phyloP scores from a whole-genome alignment of 2,797 vertebrate species.

The Lateolabrax maculatus region DNA sequence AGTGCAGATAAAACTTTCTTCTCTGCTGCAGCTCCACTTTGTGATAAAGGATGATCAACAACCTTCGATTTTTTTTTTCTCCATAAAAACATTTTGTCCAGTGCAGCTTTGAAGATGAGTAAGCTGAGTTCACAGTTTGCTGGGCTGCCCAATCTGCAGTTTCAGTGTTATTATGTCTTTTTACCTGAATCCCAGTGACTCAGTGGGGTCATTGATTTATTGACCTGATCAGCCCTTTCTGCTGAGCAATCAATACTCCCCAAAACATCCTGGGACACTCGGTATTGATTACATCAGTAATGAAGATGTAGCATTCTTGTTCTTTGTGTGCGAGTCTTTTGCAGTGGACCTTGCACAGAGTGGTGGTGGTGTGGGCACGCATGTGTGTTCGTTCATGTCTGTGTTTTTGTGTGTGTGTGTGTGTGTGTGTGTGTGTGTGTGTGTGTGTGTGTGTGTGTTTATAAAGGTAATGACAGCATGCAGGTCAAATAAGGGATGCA shows the following conservation, averaged over 20 bases:
- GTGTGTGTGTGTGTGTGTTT: constrained; percentile 39
- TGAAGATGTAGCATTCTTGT: constrained; percentile 71
- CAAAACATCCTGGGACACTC: constrained; percentile 45
- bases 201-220: constrained; percentile 63
- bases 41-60: constrained; percentile 22
- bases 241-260: constrained; percentile 64
- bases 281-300: constrained; percentile 56
- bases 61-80: neutral
- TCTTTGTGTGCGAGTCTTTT: constrained; percentile 27
- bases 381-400: constrained; percentile 29
- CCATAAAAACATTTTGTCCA: constrained; percentile 9
- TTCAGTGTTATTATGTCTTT: constrained; percentile 53
- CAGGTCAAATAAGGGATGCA: constrained; percentile 27
- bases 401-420: too few species aligned
- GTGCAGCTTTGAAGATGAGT: constrained; percentile 36
- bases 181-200: constrained; percentile 45
- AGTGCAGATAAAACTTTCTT: constrained; percentile 5
- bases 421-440: constrained; percentile 36
- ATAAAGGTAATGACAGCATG: constrained; percentile 50
- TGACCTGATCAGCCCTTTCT: constrained; percentile 60
- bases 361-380: neutral
- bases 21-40: constrained; percentile 12
- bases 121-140: constrained; percentile 53
- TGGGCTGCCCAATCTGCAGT: constrained; percentile 56
- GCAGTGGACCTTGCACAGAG: constrained; percentile 2